Evolutionary conservation across 64 coral and sea anemone genomes (phyloP).

Genomic region (Platygyra sinensis): DNA sequence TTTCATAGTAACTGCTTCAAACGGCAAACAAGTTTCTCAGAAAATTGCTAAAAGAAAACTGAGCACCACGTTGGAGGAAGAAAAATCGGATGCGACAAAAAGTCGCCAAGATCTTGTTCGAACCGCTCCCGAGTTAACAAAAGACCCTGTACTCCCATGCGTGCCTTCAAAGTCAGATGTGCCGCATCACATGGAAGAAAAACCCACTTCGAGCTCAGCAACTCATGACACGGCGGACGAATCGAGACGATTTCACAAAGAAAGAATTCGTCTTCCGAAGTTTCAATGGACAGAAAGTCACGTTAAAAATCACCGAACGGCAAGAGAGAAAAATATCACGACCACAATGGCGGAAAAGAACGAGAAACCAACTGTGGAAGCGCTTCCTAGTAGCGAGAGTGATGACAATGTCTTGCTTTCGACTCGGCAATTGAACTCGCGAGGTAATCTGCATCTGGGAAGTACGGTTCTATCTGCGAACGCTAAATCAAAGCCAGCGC

Average conservation of each 20-base stretch:
- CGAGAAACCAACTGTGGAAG: not conserved
- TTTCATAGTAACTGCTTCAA: conserved; percentile 9
- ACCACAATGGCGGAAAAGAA: not conserved
- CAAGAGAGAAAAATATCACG: not conserved
- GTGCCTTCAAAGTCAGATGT: not conserved
- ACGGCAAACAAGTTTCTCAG: conserved; percentile 5
- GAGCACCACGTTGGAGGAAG: not conserved
- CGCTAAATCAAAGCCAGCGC: not conserved
- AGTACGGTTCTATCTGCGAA: conserved; percentile 12
- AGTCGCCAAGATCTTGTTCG: not conserved
- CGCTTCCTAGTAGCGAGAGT: not conserved
- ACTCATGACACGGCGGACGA: not conserved
- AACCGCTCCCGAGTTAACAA: not conserved
- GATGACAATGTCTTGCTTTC: not conserved
- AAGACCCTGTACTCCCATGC: not conserved
- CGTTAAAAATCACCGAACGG: not conserved
- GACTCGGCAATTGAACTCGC: not conserved
- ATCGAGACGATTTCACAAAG: not conserved
- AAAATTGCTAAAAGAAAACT: not conserved
- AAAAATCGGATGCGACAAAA: not conserved
- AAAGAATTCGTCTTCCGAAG: conserved; percentile 40
- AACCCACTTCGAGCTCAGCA: not conserved
- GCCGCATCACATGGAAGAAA: not conserved
- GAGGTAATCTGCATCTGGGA: conserved; percentile 49
- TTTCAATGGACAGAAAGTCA: conserved; percentile 31